Base-by-base conservation (phyloP, 2,888 invertebrate species). In the Hemistola chrysoprasaria region DNA sequence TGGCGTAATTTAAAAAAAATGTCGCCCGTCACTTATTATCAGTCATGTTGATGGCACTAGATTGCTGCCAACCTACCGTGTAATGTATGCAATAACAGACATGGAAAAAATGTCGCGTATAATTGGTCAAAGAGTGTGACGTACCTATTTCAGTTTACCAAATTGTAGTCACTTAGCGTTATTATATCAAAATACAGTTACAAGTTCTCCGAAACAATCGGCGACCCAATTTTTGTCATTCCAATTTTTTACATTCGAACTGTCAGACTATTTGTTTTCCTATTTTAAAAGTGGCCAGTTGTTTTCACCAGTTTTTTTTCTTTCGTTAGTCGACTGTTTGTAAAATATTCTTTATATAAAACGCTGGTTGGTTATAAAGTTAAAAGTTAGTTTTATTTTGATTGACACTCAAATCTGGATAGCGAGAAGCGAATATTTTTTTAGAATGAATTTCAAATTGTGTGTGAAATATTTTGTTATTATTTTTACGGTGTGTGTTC, bases 401-500 rank as follows among this genome's bases (percentile, higher is more conserved):
- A 27, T 26, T 49, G 37, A 42, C 42, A 11, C 31, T 23, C n/a
- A 34, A 10, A 21, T 31, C 16, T 24, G n/a, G 7, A 16, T 22
- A n/a, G n/a, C n/a, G n/a, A n/a, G 34, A 30, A 1, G 20, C 22
- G 22, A 37, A 34, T 29, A 42, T 37, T 32, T 6, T 21, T 37
- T 42, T 34, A 11, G 6, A 36, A 27, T 40, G 8, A 21, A 7
- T 42, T 35, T 40, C 8, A 39, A 47, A 47, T 50, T 49, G 50
- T 16, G 45, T 30, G 9, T 22, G 9, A 37, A 30, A 8, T 52
- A 47, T 33, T 36, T 52, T 6, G 20, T 50, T 23, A 8, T 42
- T 26, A 8, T 51, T 22, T 22, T 55, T 42, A 8, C 62, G 25
- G 49, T 59, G 7, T 51, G 48, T 58, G 10, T 65, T 6, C 40